Evolutionary conservation across 92 coral and sea anemone species (phyloP), one percentile per base, ranked within the genome.

Genomic region (Epizoanthus rinbou): DNA sequence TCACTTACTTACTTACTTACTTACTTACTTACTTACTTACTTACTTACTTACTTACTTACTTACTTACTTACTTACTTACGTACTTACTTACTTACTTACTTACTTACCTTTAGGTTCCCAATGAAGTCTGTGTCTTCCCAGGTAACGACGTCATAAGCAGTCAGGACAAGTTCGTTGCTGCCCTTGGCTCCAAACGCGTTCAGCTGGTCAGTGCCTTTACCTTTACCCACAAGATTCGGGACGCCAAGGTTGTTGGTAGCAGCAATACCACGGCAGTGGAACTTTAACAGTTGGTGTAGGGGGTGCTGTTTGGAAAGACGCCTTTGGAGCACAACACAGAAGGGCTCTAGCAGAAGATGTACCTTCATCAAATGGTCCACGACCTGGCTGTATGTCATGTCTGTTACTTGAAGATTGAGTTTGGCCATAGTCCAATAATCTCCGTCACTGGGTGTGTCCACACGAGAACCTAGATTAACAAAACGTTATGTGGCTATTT

Each of bases 311-410:
- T 50, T 41, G 13, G 89, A 80, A 74, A 86, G 47, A 64, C 57
- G 73, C 31, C 89, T 74, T 47, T 80, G 64, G 13, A 86, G 54
- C 19, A 60, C 75, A 25, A 86, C 89, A 54, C 89, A 86, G 5
- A 86, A 57, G 64, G 86, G 85, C 60, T 86, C 89, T 64, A 80
- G 41, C 1, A 86, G 25, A 60, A 86, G 85, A 50, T 86, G 89
- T 5, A 83, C 83, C 57, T 86, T 90, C 50, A 89, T 41, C 35
- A 90, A 73, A 80, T 90, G 94, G 58, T 90, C 94, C 60, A 87
- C 85, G 8, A 90, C 76, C 81, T 87, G 84, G 25, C 75, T 65
- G 84, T 90, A 80, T 5, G 75, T 82, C 54, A 87, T 59, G 82
- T 90, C 94, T 10, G 94, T 82, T 3, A 76, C 52, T 79, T 90